These are phyloP conservation scores for Drosophila gunungcola DNA, from an alignment of 1,140 invertebrate species.

Conservation along the genomic window DNA sequence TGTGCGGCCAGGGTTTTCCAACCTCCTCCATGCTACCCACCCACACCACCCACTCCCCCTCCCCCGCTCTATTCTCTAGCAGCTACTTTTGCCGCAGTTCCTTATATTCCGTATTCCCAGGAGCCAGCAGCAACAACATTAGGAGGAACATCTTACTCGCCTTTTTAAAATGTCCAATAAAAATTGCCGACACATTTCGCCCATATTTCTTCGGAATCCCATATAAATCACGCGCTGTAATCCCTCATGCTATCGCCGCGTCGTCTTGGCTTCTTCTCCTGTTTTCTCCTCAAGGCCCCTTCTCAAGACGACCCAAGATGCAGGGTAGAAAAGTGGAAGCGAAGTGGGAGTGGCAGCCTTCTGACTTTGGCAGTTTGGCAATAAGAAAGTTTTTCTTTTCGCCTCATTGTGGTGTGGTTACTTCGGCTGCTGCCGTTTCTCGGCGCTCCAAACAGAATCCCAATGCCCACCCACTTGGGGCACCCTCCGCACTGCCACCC, in stretches of 20 bases:
- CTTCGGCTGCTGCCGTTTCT: conserved; percentile 32
- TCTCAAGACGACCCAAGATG: conserved; percentile 25
- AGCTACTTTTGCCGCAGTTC: conserved; percentile 70
- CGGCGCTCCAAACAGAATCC: conserved; percentile 32
- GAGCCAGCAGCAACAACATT: conserved; percentile 58
- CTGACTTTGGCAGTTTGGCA: conserved; percentile 79
- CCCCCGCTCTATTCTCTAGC: neutral
- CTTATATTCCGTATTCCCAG: conserved; percentile 78
- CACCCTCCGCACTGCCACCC: conserved; percentile 7
- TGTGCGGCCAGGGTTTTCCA: conserved; percentile 50
- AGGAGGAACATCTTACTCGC: conserved; percentile 83
- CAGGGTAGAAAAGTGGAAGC: neutral
- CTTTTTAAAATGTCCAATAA: conserved; percentile 85
- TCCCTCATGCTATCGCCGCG: conserved; percentile 85
- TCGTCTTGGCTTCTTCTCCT: conserved; percentile 69
- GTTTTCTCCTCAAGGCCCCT: conserved; percentile 46
- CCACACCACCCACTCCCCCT: neutral
- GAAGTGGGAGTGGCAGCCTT: conserved; percentile 41
- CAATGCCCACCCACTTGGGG: neutral
- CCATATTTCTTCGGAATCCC: conserved; percentile 85
- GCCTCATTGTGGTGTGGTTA: conserved; percentile 48
- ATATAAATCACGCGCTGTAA: conserved; percentile 85
- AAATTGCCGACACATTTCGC: conserved; percentile 85
- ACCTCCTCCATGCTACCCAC: conserved; percentile 3
- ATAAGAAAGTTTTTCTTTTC: conserved; percentile 82